Conservation (phyloP, 2,888 invertebrate species). For the Colletes collaris region DNA sequence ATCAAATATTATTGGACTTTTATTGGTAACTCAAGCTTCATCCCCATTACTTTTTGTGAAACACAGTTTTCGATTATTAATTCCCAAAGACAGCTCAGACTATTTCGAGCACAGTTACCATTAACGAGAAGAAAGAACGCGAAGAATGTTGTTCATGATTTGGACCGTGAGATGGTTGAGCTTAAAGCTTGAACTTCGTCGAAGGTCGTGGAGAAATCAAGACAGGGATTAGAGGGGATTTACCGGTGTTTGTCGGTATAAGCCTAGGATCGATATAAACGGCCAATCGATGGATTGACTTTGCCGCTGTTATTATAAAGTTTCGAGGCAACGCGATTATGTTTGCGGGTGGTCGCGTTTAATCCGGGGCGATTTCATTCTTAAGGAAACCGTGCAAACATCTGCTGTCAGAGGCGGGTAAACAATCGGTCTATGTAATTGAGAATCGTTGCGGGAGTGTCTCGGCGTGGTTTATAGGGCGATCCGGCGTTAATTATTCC, state of each 20-base stretch:
- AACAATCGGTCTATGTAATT: conserved; percentile 56
- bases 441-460: conserved; percentile 53
- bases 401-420: conserved; percentile 11
- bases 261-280: background rate
- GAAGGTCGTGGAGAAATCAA: background rate
- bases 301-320: conserved; percentile 1
- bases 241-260: background rate
- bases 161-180: no score
- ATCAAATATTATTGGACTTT: no score
- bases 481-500: conserved; percentile 69
- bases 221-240: background rate
- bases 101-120: no score
- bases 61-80: no score
- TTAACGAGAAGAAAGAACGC: no score
- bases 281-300: background rate
- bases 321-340: background rate
- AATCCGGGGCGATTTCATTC: background rate
- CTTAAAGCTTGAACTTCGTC: background rate
- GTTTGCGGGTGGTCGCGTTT: background rate
- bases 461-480: conserved; percentile 57
- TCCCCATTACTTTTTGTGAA: no score
- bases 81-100: no score
- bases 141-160: no score
- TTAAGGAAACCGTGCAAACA: background rate
- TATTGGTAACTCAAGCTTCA: no score